Evolutionary conservation across 1,140 invertebrate species (phyloP).

Genomic region (Tenebrio molitor): DNA sequence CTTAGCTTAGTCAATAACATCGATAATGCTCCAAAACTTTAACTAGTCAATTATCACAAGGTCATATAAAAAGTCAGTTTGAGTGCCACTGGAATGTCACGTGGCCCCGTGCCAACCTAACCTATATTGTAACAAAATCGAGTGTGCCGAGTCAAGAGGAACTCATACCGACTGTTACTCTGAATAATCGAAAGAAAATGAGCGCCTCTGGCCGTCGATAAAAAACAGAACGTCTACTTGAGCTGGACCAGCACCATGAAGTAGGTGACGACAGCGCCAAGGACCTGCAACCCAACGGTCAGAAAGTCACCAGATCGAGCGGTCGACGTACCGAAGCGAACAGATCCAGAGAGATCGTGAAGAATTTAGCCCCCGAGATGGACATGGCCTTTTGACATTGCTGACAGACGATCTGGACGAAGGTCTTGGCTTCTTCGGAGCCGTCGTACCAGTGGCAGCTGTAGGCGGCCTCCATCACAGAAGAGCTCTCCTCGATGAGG

Average conservation of each 20-base stretch:
- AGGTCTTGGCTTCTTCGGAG: slow-evolving; percentile 89
- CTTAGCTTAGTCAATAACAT: background rate
- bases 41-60: slow-evolving; percentile 21
- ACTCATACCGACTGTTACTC: slow-evolving; percentile 22
- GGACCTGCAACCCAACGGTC: slow-evolving; percentile 72
- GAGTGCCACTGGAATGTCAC: slow-evolving; percentile 4
- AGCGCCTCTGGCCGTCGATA: background rate
- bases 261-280: slow-evolving; percentile 90
- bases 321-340: slow-evolving; percentile 80
- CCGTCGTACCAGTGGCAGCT: slow-evolving; percentile 91
- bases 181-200: background rate
- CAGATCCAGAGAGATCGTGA: slow-evolving; percentile 87
- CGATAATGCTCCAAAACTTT: background rate
- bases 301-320: slow-evolving; percentile 47
- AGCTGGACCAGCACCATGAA: slow-evolving; percentile 92
- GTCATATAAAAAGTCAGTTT: background rate
- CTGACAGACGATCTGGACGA: slow-evolving; percentile 91
- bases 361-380: slow-evolving; percentile 89
- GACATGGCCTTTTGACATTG: slow-evolving; percentile 90
- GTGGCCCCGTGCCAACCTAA: background rate
- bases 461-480: slow-evolving; percentile 90
- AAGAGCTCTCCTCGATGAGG: slow-evolving; percentile 90
- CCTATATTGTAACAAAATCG: background rate
- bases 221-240: slow-evolving; percentile 69
- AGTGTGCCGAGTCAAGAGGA: slow-evolving; percentile 3